Base-by-base conservation (phyloP, 2,888 invertebrate species). In the Callyntrura guangdongensis region DNA sequence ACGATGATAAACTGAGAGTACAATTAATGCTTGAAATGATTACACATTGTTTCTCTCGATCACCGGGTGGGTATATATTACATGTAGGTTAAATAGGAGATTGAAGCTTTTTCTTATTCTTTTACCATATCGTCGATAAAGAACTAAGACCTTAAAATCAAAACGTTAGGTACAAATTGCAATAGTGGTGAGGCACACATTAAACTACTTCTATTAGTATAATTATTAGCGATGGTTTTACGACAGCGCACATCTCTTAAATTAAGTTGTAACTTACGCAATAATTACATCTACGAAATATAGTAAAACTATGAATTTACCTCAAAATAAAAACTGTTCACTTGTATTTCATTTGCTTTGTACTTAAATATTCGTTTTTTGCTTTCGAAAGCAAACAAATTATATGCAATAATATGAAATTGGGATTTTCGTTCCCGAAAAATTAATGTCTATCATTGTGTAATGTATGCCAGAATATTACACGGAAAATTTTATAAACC, bases 261-360 rank as follows among this genome's bases (percentile, higher is more conserved):
- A 77, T 77, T 47, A 69, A 53, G 12, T 53, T n/a, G n/a, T 53
- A 53, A 53, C 53, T n/a, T n/a, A 9, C 12, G n/a, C 8, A 53
- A 14, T 53, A 53, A 53, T n/a, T 53, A 53, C 53, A 11, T 61
- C 61, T 61, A n/a, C 36, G 36, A 36, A 36, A 17, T 61, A n/a
- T 61, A 20, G 9, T 61, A n/a, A 61, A 61, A n/a, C 11, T 14
- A 22, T 67, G 45, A 47, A 47, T 11, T 72, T 36, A 27, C 69
- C 3, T 77, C 27, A 53, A 53, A 77, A 49, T 74, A 77, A 77
- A 77, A 56, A 53, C 22, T 77, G 77, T 17, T 77, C 17, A 77
- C 12, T 77, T 77, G 74, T 74, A 74, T 74, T 74, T 49, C 8
- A 25, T 56, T 77, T 77, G 77, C 77, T 77, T 77, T 77, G 77